phyloP scores from a whole-genome alignment of 2,888 invertebrate genomes.

The Eupithecia dodoneata region DNA sequence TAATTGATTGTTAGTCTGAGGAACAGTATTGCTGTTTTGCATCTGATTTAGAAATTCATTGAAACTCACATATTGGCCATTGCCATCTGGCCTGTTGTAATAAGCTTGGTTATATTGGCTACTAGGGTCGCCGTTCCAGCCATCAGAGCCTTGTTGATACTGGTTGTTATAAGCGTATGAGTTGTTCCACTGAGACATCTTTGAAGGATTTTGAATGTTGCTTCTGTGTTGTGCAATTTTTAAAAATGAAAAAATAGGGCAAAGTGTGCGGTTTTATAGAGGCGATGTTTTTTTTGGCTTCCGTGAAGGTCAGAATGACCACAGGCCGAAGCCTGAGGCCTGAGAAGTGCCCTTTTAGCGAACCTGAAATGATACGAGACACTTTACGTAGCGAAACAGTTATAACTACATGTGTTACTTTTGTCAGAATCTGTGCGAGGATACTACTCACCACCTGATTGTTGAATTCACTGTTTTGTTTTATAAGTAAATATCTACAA shows the following conservation, averaged over 20 bases:
- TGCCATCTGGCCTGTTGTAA: constrained; percentile 64
- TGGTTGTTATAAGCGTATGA: constrained; percentile 73
- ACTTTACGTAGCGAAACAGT: constrained; percentile 17
- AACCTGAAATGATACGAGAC: constrained; percentile 57
- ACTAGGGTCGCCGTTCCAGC: constrained; percentile 70
- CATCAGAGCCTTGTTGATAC: constrained; percentile 65
- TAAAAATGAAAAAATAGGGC: constrained; percentile 37
- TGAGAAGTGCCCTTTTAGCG: constrained; percentile 46
- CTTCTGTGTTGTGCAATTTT: constrained; percentile 59
- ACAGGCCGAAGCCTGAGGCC: constrained; percentile 80
- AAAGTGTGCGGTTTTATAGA: constrained; percentile 48
- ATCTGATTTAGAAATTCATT: constrained; percentile 76
- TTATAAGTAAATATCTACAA: constrained; percentile 57
- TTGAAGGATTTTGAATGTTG: constrained; percentile 36
- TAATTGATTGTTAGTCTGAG: constrained; percentile 45
- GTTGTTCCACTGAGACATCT: constrained; percentile 80
- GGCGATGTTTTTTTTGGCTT: constrained; percentile 39
- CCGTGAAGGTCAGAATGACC: constrained; percentile 53
- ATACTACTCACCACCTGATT: constrained; percentile 62
- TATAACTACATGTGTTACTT: constrained; percentile 65
- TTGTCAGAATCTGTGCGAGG: constrained; percentile 34
- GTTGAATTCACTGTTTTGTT: constrained; percentile 49
- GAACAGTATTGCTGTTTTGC: constrained; percentile 59
- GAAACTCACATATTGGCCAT: constrained; percentile 75
- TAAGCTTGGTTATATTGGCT: constrained; percentile 70